phyloP scores from a whole-genome alignment of 2,113 vertebrate species.

The Microtus montanus region DNA sequence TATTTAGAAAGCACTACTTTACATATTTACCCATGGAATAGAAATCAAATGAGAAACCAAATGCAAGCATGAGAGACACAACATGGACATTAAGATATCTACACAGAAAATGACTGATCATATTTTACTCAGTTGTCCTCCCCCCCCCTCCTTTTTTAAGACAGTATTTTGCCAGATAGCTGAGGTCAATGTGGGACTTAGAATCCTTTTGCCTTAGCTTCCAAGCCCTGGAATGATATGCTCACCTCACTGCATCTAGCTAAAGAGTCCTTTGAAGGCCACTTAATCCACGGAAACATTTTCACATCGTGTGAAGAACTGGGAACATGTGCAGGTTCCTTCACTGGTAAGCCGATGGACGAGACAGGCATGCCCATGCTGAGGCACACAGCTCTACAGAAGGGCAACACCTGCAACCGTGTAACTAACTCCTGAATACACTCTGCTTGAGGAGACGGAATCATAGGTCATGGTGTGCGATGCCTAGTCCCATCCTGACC shows the following conservation, averaged over 20 bases:
- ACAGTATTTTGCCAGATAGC: background rate
- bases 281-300: background rate
- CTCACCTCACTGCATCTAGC: background rate
- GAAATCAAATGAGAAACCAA: conserved; percentile 15
- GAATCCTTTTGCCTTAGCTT: background rate
- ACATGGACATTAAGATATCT: background rate
- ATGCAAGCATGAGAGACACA: background rate
- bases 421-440: background rate
- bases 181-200: background rate
- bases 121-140: background rate
- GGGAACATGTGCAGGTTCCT: background rate
- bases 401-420: background rate
- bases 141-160: background rate
- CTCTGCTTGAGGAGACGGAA: background rate
- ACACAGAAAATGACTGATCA: background rate
- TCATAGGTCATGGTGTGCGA: background rate
- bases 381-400: background rate
- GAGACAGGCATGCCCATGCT: background rate
- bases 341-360: background rate
- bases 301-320: conserved; percentile 1
- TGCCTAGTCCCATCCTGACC: background rate
- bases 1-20: background rate
- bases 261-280: background rate
- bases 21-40: background rate
- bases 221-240: background rate